Conservation (phyloP, 2,888 invertebrate genomes). For the Uropetala carovei region DNA sequence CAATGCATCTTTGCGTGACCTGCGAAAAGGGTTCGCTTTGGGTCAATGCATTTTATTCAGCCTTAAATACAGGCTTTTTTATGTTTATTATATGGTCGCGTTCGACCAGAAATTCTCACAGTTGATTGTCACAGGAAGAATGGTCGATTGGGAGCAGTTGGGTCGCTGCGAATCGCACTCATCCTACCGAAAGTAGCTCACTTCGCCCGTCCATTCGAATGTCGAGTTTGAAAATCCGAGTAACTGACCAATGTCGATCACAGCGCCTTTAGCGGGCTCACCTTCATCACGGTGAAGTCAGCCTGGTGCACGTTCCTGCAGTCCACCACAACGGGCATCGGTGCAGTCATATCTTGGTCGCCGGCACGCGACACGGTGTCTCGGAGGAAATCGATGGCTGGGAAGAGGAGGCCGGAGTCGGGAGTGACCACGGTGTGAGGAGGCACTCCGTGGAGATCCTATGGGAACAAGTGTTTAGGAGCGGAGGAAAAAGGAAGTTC, state of each 20-base stretch:
- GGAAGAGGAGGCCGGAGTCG: slow-evolving; percentile 78
- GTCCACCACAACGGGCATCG: slow-evolving; percentile 78
- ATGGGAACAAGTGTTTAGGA: neutral
- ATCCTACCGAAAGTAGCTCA: no score
- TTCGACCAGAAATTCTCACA: no score
- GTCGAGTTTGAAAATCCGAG: neutral
- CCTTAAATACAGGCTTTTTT: no score
- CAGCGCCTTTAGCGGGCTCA: slow-evolving; percentile 65
- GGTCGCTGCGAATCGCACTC: no score
- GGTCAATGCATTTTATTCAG: no score
- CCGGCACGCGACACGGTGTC: slow-evolving; percentile 75
- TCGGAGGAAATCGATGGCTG: slow-evolving; percentile 79
- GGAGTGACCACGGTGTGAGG: slow-evolving; percentile 75
- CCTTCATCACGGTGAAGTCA: slow-evolving; percentile 84
- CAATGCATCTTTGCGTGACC: no score
- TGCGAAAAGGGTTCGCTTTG: no score
- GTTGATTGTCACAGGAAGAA: no score
- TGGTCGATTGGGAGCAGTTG: no score
- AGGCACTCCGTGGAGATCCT: slow-evolving; percentile 69
- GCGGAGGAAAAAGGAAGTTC: no score
- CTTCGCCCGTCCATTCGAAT: neutral
- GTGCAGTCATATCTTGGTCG: slow-evolving; percentile 71
- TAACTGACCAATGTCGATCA: neutral
- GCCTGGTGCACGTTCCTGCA: slow-evolving; percentile 80
- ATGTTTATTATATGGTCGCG: no score